These are phyloP conservation scores for Watsonalla cultraria DNA, from an alignment of 2,888 invertebrate species.

Conservation along the genomic window DNA sequence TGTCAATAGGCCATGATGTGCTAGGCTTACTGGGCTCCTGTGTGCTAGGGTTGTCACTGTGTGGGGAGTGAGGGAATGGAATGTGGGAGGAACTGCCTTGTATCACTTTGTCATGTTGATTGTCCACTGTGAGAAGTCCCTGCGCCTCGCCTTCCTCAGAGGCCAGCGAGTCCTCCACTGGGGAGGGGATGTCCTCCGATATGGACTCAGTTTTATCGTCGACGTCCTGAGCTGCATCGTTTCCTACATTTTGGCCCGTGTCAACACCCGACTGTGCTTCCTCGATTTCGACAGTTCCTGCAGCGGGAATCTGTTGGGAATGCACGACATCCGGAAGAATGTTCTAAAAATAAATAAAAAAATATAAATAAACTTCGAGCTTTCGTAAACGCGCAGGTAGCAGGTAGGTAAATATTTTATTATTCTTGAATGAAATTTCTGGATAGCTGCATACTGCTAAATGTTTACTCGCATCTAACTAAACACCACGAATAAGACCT, in stretches of 20 bases:
- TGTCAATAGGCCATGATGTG: conserved; percentile 55
- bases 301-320: conserved; percentile 66
- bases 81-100: conserved; percentile 40
- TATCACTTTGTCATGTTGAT: conserved; percentile 32
- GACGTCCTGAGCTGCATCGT: conserved; percentile 33
- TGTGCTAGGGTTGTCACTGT: conserved; percentile 40
- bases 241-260: conserved; percentile 31
- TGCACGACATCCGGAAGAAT: conserved; percentile 77
- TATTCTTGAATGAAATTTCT: conserved; percentile 15
- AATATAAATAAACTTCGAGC: conserved; percentile 42
- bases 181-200: conserved; percentile 66
- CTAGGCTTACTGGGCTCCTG: conserved; percentile 50
- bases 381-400: conserved; percentile 16
- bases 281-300: conserved; percentile 42
- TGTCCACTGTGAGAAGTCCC: conserved; percentile 33
- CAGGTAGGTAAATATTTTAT: conserved; percentile 12
- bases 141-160: conserved; percentile 41
- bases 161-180: conserved; percentile 55
- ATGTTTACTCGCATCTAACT: conserved; percentile 15
- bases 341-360: conserved; percentile 74
- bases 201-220: conserved; percentile 61
- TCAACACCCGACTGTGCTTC: conserved; percentile 38
- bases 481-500: conserved; percentile 20
- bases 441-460: conserved; percentile 2
- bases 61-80: conserved; percentile 32